These are phyloP conservation scores for Malurus leucopterus DNA, from an alignment of 2,797 vertebrate genomes.

Conservation along the genomic window DNA sequence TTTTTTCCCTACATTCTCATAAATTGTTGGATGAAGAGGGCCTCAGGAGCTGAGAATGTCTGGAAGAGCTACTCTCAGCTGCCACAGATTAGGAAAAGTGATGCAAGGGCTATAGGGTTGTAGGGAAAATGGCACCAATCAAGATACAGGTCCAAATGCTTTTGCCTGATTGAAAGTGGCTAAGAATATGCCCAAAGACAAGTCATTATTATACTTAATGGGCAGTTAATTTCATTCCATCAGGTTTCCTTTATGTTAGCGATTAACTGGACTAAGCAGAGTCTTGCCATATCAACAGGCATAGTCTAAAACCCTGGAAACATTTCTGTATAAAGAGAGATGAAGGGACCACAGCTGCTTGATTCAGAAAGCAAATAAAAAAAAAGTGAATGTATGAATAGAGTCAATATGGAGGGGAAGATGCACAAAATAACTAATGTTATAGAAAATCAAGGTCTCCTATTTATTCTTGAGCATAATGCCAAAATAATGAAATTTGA, in stretches of 20 bases:
- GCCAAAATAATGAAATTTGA: conserved; percentile 5
- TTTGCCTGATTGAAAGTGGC: background rate
- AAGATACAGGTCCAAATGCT: background rate
- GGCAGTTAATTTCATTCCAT: background rate
- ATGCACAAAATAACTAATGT: conserved; percentile 14
- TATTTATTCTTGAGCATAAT: conserved; percentile 26
- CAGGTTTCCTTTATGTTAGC: background rate
- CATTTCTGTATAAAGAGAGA: background rate
- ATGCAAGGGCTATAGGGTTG: background rate
- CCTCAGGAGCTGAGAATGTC: background rate
- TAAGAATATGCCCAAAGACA: background rate
- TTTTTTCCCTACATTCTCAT: background rate
- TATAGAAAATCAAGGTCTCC: conserved; percentile 39
- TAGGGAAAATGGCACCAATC: background rate
- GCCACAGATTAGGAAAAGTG: background rate
- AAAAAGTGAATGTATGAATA: conserved; percentile 7
- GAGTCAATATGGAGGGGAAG: background rate
- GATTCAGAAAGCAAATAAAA: background rate
- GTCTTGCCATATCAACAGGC: background rate
- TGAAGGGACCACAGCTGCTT: conserved; percentile 24
- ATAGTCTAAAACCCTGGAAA: background rate
- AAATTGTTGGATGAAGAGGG: background rate
- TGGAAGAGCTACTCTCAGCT: background rate
- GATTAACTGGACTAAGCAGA: background rate
- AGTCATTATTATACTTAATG: background rate